Evolutionary conservation across 2,113 vertebrate genomes (phyloP), one percentile per base, ranked within the genome.

Genomic region (Prochilodus magdalenae): DNA sequence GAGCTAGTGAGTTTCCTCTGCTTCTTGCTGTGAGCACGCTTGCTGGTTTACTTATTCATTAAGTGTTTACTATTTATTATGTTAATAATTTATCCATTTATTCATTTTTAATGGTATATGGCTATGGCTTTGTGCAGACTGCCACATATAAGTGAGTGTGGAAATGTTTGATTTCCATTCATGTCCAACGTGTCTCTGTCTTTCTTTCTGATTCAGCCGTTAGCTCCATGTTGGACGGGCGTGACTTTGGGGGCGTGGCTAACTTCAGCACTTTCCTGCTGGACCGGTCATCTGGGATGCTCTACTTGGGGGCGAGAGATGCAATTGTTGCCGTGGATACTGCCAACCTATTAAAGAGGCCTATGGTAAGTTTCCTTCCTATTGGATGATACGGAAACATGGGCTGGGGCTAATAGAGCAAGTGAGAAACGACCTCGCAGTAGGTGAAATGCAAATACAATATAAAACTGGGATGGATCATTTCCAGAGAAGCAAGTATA

Each of bases 211-310:
- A 78, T 33, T 73, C 16, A 67, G 69, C 24, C 85, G 49, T 57
- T 80, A 89, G 90, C 16, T 60, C 57, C 6, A 72, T 87, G n/a
- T 60, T 92, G 49, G 85, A 77, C 33, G 73, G 65, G 0, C 40
- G 75, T 14, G 36, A 22, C 13, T 88, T 94, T 4, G 4, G 20
- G 0, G 75, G 36, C 0, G 85, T 86, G 36, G 82, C 88, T 76
- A 95, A 96, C 89, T 94, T 95, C 86, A 95, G 93, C 85, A 92
- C 93, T 66, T 94, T 96, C 73, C 93, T 95, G 4, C 86, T 96
- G 89, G 91, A 96, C 84, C 87, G 75, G 6, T 66, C 80, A 11
- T 88, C 93, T 1, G 93, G 91, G 14, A 90, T 81, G 2, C 93
- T 97, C 13, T 96, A 94, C 53, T 88, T 96, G 14, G 96, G 96